A percentile compares a stretch with the other conserved stretches of the same genome.
phyloP scores from a whole-genome alignment of 35 echinoderm and acorn worm species.

The Lytechinus pictus region DNA sequence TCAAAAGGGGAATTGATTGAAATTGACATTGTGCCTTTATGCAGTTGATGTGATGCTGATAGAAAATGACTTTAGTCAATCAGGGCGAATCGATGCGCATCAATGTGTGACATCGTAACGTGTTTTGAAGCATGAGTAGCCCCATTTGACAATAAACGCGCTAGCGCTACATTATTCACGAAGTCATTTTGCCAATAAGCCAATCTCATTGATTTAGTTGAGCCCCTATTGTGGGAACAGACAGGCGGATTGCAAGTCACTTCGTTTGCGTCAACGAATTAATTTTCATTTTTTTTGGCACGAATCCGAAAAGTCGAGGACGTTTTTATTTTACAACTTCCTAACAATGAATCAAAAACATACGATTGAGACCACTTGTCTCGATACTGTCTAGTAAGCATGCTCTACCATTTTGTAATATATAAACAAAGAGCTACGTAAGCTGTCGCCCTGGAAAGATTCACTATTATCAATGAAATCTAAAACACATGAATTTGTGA shows the following conservation, averaged over 20 bases:
- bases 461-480: too few relatives aligned
- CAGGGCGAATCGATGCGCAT: neutral
- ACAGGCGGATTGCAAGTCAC: neutral
- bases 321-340: neutral
- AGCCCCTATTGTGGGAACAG: slow-evolving; percentile 29
- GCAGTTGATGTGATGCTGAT: neutral
- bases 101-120: neutral
- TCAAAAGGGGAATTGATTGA: neutral
- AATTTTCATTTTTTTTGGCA: neutral
- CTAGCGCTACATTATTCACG: neutral
- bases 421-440: too few relatives aligned
- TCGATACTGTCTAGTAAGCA: neutral
- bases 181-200: neutral
- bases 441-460: too few relatives aligned
- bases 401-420: too few relatives aligned
- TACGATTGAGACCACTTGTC: neutral
- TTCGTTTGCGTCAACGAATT: neutral
- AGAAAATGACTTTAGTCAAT: neutral
- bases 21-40: neutral
- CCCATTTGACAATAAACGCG: slow-evolving; percentile 33
- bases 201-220: slow-evolving; percentile 29
- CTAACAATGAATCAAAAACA: neutral
- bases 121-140: slow-evolving; percentile 47
- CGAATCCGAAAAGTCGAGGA: neutral
- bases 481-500: too few relatives aligned